Conservation (phyloP, 2,888 invertebrate species). For the Troides aeacus region DNA sequence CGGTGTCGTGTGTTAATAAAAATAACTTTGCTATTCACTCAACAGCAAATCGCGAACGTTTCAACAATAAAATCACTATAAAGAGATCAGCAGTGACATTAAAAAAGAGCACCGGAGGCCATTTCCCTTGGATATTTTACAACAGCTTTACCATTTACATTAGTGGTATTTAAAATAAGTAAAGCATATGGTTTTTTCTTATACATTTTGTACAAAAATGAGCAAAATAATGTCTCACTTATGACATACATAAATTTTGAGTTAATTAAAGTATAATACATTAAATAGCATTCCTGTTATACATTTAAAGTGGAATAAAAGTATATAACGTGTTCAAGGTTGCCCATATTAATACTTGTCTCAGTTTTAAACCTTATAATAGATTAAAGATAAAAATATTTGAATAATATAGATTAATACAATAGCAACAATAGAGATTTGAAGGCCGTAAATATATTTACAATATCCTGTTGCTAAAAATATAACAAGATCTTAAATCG, state of each 20-base stretch:
- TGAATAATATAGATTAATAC: too few species aligned
- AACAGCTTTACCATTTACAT: background rate
- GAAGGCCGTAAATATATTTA: background rate
- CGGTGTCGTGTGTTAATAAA: constrained; percentile 6
- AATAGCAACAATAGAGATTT: background rate
- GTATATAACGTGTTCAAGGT: too few species aligned
- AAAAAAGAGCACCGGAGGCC: constrained; percentile 8
- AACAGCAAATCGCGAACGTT: background rate
- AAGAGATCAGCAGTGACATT: constrained; percentile 1
- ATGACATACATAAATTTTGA: too few species aligned
- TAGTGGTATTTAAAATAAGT: background rate
- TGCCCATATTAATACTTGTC: too few species aligned
- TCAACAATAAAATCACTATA: constrained; percentile 5
- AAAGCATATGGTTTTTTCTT: too few species aligned
- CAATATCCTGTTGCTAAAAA: constrained; percentile 5
- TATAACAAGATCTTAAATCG: constrained; percentile 3
- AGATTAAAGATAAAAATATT: too few species aligned
- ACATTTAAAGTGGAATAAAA: too few species aligned
- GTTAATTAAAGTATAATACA: too few species aligned
- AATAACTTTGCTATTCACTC: constrained; percentile 1
- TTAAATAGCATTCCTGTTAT: too few species aligned
- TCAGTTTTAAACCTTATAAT: too few species aligned
- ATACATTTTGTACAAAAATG: too few species aligned
- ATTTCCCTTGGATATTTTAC: constrained; percentile 4
- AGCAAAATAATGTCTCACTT: too few species aligned